Evolutionary conservation across 2,888 invertebrate species (phyloP), one percentile per base, ranked within the genome.

Genomic region (Alloscopus bannaensis): DNA sequence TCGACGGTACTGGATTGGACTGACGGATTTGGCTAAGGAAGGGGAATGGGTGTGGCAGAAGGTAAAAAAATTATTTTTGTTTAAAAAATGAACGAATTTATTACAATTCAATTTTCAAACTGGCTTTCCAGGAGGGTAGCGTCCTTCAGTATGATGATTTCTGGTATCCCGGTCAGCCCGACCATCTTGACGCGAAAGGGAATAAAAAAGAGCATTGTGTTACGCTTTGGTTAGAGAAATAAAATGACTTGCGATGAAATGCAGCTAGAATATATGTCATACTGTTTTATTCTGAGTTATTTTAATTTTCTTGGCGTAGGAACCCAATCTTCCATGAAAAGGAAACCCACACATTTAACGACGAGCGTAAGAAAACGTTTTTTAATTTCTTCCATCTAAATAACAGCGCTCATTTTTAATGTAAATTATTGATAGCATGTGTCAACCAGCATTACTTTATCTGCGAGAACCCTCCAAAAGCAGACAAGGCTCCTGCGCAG

Each of bases 1-100:
- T 18, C 62, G 78, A 26, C 42, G 69, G 2, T 78, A 81, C 22
- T 81, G 81, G 81, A 78, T 81, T 36, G 81, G 81, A 1, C 73
- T 81, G 1, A 78, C 11, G 3, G 52, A 52, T 52, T 52, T 52
- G 24, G 24, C 16, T 1, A 40, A 16, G 6, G 68, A 68, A 22
- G 68, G 55, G 0, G 40, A 55, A 4, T 68, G 68, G 68, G 31
- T 50, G n/a, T 65, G 65, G 66, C 20, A 45, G 18, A 45, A 45
- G 45, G 45, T 45, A n/a, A 18, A 45, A 45, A 18, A n/a, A 45
- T 45, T 45, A 45, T 11, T 45, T n/a, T n/a, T n/a, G n/a, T n/a
- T 45, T 45, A 18, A 16, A 45, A 36, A 36, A 8, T 36, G 36
- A 36, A 36, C 36, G 36, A 13, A 13, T 36, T 6, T 13, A 13